Base-by-base conservation (phyloP, 2,797 vertebrate genomes). In the Myripristis murdjan region DNA sequence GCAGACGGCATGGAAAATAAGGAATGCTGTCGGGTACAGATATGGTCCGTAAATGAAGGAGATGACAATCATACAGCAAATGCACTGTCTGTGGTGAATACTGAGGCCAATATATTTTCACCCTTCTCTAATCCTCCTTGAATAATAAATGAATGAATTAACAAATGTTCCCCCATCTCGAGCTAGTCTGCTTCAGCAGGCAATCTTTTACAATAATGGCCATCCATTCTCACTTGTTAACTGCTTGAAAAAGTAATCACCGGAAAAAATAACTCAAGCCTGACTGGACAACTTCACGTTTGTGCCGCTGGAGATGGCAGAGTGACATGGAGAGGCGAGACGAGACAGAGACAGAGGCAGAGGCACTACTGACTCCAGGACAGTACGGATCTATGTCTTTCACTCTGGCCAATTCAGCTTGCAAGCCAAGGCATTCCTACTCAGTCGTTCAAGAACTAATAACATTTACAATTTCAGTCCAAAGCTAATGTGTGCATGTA, bases 1-100 rank as follows among this genome's bases (percentile, higher is more conserved):
- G 79, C 57, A 78, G 71, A 35, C 58, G 58, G 4, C 37, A 37
- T 4, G 4, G 1, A 39, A 51, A 54, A 12, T 0, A n/a, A n/a
- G 77, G 79, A 88, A 87, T 87, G 84, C 46, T 22, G 18, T 56
- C 33, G 15, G 33, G 56, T 37, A 46, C n/a, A 75, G 57, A 75
- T 12, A 18, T 63, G 57, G 65, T 83, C 63, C 31, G 16, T 48
- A 12, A 54, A 28, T 6, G 46, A n/a, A 3, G 46, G 39, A 52
- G 33, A 44, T 2, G 43, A 48, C 43, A 6, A 57, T 23, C 11
- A 51, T 54, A 58, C 10, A n/a, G 18, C 2, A 5, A 64, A 28
- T n/a, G 43, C 56, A 39, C 20, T 23, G 52, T 47, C 51, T 39
- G 57, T 12, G 18, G 4, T n/a, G 22, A 48, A 66, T 15, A 26